Conservation (phyloP, 2,888 invertebrate species). For the Cerastoderma edule region DNA sequence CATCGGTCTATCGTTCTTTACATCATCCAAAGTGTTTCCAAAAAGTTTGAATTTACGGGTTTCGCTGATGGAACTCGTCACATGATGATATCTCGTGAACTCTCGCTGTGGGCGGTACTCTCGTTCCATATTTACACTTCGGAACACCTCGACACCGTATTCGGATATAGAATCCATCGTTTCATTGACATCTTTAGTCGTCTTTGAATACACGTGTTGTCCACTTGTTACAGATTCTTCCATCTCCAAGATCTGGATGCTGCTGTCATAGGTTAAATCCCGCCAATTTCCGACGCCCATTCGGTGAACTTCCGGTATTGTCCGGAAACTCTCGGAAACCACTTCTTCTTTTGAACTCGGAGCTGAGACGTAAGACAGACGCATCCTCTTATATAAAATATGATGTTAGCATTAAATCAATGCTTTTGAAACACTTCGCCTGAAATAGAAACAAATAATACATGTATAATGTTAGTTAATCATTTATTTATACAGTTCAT, state of each 20-base stretch:
- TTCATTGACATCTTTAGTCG: not conserved
- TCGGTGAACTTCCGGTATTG: conserved; percentile 14
- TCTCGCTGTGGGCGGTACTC: not conserved
- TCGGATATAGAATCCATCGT: conserved; percentile 6
- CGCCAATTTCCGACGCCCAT: conserved; percentile 24
- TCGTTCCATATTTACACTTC: not conserved
- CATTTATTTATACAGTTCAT: no score
- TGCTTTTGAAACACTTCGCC: no score
- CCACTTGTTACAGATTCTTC: conserved; percentile 28
- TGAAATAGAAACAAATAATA: no score
- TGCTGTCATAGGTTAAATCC: conserved; percentile 34
- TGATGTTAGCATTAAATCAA: no score
- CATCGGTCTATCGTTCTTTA: conserved; percentile 11
- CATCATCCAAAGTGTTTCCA: conserved; percentile 21
- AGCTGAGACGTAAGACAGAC: not conserved
- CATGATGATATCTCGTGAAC: not conserved
- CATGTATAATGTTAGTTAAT: no score
- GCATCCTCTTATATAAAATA: conserved; percentile 4
- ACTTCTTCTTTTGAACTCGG: not conserved
- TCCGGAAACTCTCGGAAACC: not conserved
- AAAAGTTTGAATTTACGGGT: conserved; percentile 8
- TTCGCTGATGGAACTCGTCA: not conserved
- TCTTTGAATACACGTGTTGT: not conserved
- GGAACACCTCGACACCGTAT: conserved; percentile 12
- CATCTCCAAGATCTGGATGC: conserved; percentile 45